phyloP scores from a whole-genome alignment of 2,797 vertebrate genomes.

The Cryptoprocta ferox region DNA sequence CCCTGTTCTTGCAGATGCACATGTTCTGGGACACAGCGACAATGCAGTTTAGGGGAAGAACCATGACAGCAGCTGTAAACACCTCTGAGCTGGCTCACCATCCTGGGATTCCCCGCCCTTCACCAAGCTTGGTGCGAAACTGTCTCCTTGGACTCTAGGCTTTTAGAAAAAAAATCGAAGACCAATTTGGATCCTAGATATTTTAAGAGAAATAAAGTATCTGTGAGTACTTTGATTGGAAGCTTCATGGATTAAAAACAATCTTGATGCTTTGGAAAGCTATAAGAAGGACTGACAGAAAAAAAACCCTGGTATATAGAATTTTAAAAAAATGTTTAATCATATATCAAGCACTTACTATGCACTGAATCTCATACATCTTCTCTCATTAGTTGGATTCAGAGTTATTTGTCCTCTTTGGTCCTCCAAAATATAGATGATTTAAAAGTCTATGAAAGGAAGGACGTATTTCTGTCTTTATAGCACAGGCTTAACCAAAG shows the following conservation, averaged over 20 bases:
- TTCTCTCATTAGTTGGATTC: not conserved
- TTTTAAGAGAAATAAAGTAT: constrained; percentile 34
- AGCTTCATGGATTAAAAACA: not conserved
- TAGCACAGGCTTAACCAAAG: not conserved
- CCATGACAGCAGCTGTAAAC: not conserved
- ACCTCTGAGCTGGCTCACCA: not conserved
- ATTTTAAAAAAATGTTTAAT: not conserved
- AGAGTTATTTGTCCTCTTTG: constrained; percentile 5
- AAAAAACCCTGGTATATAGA: not conserved
- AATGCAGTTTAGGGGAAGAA: not conserved
- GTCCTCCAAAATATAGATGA: not conserved
- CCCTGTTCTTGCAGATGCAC: not conserved
- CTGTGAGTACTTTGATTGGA: constrained; percentile 1
- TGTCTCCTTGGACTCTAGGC: not conserved
- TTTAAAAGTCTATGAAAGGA: constrained; percentile 14
- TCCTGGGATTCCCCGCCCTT: not conserved
- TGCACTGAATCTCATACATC: not conserved
- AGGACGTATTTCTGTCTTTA: not conserved
- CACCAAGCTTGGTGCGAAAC: not conserved
- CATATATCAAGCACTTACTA: not conserved
- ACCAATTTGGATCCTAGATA: not conserved
- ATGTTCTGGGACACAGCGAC: not conserved
- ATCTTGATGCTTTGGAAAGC: constrained; percentile 12
- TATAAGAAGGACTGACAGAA: not conserved
- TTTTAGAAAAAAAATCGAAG: not conserved